phyloP scores from a whole-genome alignment of 2,113 vertebrate species.

The Odocoileus hemionus region DNA sequence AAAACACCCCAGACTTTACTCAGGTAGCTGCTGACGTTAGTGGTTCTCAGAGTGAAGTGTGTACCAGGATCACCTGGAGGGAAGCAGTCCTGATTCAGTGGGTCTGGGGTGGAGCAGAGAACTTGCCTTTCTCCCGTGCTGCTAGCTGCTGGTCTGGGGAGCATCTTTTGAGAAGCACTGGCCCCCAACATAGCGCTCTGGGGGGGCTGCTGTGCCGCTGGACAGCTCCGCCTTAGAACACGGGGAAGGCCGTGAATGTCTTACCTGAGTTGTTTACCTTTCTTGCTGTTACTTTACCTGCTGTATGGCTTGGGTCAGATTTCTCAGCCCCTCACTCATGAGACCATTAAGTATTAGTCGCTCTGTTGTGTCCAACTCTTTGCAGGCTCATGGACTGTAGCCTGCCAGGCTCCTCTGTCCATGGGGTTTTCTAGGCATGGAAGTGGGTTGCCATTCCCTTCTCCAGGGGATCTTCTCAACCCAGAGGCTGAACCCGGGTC shows the following conservation, averaged over 20 bases:
- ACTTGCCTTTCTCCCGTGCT: neutral
- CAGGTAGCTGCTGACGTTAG: neutral
- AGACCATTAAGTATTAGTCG: neutral
- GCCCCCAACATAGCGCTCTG: neutral
- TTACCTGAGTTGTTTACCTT: no score
- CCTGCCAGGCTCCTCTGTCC: neutral
- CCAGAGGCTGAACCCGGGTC: neutral
- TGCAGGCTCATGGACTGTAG: neutral
- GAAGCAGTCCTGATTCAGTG: no score
- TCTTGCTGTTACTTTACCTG: neutral
- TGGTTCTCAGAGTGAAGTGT: neutral
- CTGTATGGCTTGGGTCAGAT: neutral
- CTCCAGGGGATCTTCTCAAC: neutral
- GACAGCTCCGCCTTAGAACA: fast-evolving
- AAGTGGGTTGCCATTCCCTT: neutral
- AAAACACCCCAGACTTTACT: neutral
- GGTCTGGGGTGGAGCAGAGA: neutral
- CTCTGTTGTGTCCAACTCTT: neutral
- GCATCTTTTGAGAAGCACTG: neutral
- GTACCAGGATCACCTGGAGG: neutral
- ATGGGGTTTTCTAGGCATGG: neutral
- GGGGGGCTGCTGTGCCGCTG: fast-evolving
- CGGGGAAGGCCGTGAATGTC: neutral
- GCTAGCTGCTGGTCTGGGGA: neutral
- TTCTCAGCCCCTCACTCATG: neutral